These are phyloP conservation scores for Phoenicopterus ruber DNA, from an alignment of 2,113 vertebrate species.

Conservation along the genomic window DNA sequence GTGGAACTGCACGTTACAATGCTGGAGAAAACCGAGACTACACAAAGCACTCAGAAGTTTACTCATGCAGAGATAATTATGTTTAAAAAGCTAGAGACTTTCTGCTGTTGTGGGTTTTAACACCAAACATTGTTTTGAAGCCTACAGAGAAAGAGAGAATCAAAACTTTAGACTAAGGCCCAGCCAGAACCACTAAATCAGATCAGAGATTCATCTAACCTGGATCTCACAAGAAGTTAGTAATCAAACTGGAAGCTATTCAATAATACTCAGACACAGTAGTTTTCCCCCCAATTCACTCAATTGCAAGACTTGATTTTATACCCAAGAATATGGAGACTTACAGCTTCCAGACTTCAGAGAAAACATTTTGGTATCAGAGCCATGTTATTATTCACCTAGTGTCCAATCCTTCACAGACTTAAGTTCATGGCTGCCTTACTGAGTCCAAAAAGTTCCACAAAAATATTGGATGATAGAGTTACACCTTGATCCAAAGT, in stretches of 20 bases:
- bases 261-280: not conserved
- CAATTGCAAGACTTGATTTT: not conserved
- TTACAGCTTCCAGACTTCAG: not conserved
- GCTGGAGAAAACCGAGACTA: not conserved
- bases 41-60: not conserved
- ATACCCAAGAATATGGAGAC: not conserved
- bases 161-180: not conserved
- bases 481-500: not conserved
- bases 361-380: not conserved
- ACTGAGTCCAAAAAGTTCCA: not conserved
- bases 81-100: not conserved
- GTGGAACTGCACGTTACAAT: not conserved
- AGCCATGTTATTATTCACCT: not conserved
- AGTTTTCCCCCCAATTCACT: not conserved
- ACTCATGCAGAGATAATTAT: not conserved
- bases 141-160: not conserved
- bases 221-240: accelerated
- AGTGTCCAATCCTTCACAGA: not conserved
- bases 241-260: not conserved
- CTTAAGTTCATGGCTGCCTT: not conserved
- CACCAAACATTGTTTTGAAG: not conserved
- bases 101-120: not conserved
- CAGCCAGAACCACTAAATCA: not conserved
- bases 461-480: not conserved
- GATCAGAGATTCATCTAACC: not conserved